Conservation (phyloP, 1,140 invertebrate species). For the Linepithema humile region DNA sequence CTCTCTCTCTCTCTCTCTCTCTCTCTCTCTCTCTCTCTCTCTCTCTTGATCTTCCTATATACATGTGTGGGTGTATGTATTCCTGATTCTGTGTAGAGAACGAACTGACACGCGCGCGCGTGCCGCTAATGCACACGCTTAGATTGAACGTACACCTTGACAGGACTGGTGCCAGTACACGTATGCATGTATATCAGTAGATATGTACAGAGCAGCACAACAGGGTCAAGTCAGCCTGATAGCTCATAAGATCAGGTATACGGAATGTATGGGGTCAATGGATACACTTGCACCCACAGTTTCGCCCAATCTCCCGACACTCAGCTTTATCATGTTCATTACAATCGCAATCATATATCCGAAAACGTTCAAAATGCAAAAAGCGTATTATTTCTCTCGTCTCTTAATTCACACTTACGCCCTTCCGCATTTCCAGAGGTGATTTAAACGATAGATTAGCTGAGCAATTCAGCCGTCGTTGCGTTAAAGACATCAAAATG, state of each 20-base stretch:
- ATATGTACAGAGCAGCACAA: conserved; percentile 29
- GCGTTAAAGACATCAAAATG: background rate
- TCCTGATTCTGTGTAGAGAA: background rate
- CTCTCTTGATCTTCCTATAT: background rate
- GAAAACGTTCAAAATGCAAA: background rate
- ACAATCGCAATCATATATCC: background rate
- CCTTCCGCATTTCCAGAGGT: background rate
- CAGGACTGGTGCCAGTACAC: background rate
- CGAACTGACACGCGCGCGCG: background rate
- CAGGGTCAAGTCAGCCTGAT: conserved; percentile 55
- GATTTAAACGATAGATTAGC: background rate
- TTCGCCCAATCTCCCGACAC: background rate
- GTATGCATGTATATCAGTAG: conserved; percentile 48
- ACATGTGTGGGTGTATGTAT: background rate
- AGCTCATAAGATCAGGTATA: conserved; percentile 51
- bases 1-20: background rate
- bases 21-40: background rate
- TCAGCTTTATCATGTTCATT: conserved; percentile 10
- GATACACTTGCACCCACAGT: conserved; percentile 42
- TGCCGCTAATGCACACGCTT: conserved; percentile 44
- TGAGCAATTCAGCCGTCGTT: background rate
- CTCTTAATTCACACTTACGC: background rate
- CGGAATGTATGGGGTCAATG: conserved; percentile 51
- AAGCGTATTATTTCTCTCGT: background rate
- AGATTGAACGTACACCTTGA: background rate